A percentile compares a stretch with the other conserved stretches of the same genome.
phyloP scores from a whole-genome alignment of 2,888 invertebrate genomes.

The Plebejus argus region DNA sequence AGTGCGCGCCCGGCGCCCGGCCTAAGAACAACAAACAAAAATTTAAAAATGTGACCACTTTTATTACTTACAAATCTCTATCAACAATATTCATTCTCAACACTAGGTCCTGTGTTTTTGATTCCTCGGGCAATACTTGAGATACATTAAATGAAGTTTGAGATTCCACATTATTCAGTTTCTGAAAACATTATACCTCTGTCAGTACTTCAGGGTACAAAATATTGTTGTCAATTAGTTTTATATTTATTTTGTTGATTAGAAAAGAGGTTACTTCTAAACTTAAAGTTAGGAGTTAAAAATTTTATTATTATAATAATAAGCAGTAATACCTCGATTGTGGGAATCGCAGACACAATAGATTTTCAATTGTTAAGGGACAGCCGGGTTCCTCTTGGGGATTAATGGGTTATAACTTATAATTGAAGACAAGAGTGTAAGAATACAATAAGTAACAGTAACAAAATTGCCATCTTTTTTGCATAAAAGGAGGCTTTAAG shows the following conservation, averaged over 20 bases:
- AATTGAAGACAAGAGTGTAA: too few species aligned
- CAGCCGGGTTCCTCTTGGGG: too few species aligned
- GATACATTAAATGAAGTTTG: constrained; percentile 52
- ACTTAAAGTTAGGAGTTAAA: neutral
- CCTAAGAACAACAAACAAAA: neutral
- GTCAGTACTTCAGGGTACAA: neutral
- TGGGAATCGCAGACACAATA: too few species aligned
- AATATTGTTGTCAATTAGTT: neutral
- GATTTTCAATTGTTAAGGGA: too few species aligned
- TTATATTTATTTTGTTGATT: neutral
- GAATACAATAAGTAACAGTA: too few species aligned
- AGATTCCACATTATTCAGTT: constrained; percentile 70
- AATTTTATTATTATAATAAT: neutral
- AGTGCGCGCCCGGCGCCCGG: too few species aligned
- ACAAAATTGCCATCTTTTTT: too few species aligned
- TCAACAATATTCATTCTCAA: constrained; percentile 69
- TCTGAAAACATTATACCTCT: constrained; percentile 52
- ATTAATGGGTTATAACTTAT: too few species aligned
- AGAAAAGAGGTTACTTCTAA: neutral
- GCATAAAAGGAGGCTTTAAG: too few species aligned
- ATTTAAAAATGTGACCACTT: neutral
- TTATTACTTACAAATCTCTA: constrained; percentile 64
- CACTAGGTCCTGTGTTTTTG: constrained; percentile 63
- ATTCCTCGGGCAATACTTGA: constrained; percentile 59
- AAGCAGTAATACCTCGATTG: too few species aligned